Base-by-base conservation (phyloP, 1,140 invertebrate species). In the Drosophila simulans region DNA sequence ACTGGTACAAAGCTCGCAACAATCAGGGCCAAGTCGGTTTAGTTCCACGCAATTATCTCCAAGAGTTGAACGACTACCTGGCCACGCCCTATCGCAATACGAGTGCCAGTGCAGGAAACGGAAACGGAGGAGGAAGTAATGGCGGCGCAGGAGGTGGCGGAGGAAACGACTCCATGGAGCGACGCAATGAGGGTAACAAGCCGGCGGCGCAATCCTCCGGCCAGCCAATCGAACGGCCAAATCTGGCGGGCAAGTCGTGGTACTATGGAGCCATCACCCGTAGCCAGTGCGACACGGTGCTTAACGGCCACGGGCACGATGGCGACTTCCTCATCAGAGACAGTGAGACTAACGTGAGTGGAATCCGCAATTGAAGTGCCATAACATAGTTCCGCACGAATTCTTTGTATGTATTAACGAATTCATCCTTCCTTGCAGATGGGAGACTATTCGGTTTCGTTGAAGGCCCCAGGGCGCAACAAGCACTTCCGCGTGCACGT, bases 401-500 rank as follows among this genome's bases (percentile, higher is more conserved):
- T 31, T 31, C 0, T 31, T 31, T 31, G 7, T 0, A 0, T 31
- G 8, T n/a, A 17, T 31, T 15, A 49, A 51, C n/a, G 17, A 5
- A 20, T 13, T 34, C 3, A 27, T 8, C 31, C n/a, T 31, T 31
- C 0, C 22, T 94, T 94, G 17, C 93, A 99, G 98, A 96, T 98
- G 94, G 99, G 98, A 64, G 98, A 99, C 93, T 99, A 97, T 93
- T 99, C 98, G 39, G 98, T 99, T 76, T 99, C 98, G 34, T 94
- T 99, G 80, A 99, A 99, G 94, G 99, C 98, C 46, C 97, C 97
- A 51, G 97, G 97, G 35, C 96, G 98, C 66, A 99, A 99, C 93
- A 99, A 99, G 93, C 99, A 99, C 93, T 99, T 99, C 94, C 96
- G 98, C 91, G 98, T 99, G 71, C 98, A 99, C 91, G 98, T 99